These are phyloP conservation scores for Colistium nudipinnis DNA, from an alignment of 2,113 vertebrate species.

Conservation along the genomic window DNA sequence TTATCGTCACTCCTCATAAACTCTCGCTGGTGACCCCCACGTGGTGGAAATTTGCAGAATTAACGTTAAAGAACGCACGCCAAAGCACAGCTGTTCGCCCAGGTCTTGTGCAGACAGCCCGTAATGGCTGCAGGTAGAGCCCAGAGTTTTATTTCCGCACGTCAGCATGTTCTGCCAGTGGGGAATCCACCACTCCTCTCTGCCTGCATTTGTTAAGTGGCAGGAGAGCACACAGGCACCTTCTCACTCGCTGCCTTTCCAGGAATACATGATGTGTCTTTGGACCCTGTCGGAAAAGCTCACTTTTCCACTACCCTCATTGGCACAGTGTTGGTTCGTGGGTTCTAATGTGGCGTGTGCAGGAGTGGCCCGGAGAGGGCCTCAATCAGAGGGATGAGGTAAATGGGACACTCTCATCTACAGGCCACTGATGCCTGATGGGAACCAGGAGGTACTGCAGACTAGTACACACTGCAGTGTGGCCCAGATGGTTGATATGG, in stretches of 20 bases:
- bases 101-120: conserved; percentile 22
- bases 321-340: conserved; percentile 4
- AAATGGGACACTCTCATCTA: conserved; percentile 14
- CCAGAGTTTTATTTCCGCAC: conserved; percentile 47
- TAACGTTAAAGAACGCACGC: conserved; percentile 20
- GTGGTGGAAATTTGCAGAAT: background rate
- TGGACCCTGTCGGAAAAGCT: conserved; percentile 57
- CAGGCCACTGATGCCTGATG: conserved; percentile 6
- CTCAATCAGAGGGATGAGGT: conserved; percentile 36
- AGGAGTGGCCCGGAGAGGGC: conserved; percentile 2
- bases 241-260: conserved; percentile 41
- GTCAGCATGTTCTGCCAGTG: conserved; percentile 32
- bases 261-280: conserved; percentile 68
- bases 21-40: background rate
- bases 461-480: conserved; percentile 6
- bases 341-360: conserved; percentile 15
- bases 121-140: conserved; percentile 20
- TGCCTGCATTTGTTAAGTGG: conserved; percentile 51
- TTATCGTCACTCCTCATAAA: conserved; percentile 13
- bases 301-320: conserved; percentile 57
- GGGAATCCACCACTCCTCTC: conserved; percentile 39
- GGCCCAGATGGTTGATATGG: no score
- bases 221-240: conserved; percentile 38
- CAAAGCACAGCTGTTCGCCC: conserved; percentile 22
- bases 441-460: conserved; percentile 33